Percentiles rank a stretch among this genome's conserved stretches.
These are phyloP conservation scores for Mellivora capensis DNA, from an alignment of 2,113 vertebrate species.

Conservation along the genomic window DNA sequence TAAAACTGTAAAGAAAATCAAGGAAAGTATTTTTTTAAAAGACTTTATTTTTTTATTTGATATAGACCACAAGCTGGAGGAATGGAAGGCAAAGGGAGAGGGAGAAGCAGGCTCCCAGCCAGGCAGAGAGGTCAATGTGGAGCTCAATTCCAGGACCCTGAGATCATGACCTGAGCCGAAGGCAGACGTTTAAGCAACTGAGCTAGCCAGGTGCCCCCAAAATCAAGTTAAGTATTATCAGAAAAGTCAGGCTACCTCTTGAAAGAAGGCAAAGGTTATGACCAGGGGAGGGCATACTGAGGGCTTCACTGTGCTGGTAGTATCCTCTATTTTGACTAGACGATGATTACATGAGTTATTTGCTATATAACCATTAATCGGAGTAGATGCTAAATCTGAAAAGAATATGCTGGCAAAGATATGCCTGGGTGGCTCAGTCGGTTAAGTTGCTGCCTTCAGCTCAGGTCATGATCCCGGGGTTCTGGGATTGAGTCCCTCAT, in stretches of 20 bases:
- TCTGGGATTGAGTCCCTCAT: too few relatives aligned
- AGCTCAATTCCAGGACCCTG: too few relatives aligned
- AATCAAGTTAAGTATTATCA: not conserved
- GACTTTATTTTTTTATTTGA: not conserved
- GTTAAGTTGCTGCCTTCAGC: too few relatives aligned
- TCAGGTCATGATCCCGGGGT: too few relatives aligned
- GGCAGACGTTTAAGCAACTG: too few relatives aligned
- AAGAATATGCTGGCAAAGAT: not conserved
- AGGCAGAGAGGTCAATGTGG: too few relatives aligned
- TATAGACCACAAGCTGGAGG: not conserved
- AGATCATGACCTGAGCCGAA: too few relatives aligned
- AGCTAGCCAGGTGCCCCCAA: not conserved
- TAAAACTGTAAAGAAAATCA: constrained; percentile 27
- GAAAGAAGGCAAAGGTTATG: not conserved
- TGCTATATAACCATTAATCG: not conserved
- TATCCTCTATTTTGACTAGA: not conserved
- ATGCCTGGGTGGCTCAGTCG: too few relatives aligned
- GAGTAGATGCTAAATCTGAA: constrained; percentile 21
- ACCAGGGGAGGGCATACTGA: not conserved
- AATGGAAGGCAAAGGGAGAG: too few relatives aligned
- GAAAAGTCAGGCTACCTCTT: not conserved
- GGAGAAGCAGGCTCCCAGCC: too few relatives aligned
- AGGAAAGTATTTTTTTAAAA: not conserved
- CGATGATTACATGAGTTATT: not conserved
- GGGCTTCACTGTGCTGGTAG: not conserved